Evolutionary conservation across 2,888 invertebrate genomes (phyloP).

Genomic region (Linnaemya vulpina): DNA sequence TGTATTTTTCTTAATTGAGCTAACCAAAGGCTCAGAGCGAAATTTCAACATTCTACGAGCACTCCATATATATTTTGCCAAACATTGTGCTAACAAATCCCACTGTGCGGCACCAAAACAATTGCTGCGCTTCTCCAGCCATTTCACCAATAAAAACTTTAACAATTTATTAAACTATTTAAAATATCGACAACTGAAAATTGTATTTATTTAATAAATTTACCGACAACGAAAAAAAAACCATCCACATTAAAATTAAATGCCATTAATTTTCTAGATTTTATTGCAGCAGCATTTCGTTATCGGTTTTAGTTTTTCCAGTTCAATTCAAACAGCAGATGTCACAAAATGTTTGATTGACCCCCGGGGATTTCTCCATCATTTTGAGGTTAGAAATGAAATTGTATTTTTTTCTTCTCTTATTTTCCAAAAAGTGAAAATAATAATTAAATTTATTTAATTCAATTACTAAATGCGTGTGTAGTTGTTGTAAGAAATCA

Average conservation of each 20-base stretch:
- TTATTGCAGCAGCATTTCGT: constrained; percentile 27
- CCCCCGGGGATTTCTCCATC: constrained; percentile 31
- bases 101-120: constrained; percentile 35
- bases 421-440: constrained; percentile 14
- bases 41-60: no score
- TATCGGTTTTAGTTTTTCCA: constrained; percentile 1
- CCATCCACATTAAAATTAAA: constrained; percentile 38
- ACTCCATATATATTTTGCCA: no score
- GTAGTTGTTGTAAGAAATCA: not conserved
- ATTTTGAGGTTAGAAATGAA: constrained; percentile 55
- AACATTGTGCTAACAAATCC: no score
- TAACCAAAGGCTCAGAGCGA: no score
- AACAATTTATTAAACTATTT: constrained; percentile 46
- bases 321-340: constrained; percentile 41
- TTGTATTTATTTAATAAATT: constrained; percentile 28
- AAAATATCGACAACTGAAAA: constrained; percentile 18
- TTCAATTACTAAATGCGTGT: constrained; percentile 16
- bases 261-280: constrained; percentile 42
- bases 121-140: not conserved
- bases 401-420: constrained; percentile 20
- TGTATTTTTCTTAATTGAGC: no score
- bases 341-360: constrained; percentile 44
- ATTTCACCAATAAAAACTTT: constrained; percentile 36
- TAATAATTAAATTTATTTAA: constrained; percentile 40
- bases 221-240: no score